Conservation (phyloP, 2,797 vertebrate species). For the Microcaecilia unicolor region DNA sequence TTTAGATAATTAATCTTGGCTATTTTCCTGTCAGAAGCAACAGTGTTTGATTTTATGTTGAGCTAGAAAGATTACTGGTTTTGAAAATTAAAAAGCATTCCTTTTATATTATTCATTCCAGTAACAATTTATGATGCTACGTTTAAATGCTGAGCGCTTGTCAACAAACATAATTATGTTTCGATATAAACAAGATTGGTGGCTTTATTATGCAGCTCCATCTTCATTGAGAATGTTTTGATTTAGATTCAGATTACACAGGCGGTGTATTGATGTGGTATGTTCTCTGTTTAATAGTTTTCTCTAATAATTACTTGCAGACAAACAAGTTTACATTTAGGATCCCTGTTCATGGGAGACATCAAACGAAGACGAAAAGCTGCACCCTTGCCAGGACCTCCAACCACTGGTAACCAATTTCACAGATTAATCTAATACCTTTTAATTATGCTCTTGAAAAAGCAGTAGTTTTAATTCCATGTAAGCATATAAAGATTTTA, state of each 20-base stretch:
- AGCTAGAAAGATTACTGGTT: constrained; percentile 79
- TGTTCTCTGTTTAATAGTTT: constrained; percentile 47
- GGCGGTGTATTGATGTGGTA: constrained; percentile 40
- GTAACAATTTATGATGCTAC: constrained; percentile 82
- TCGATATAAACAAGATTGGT: constrained; percentile 92
- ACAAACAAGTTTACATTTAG: constrained; percentile 94
- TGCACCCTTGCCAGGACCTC: constrained; percentile 76
- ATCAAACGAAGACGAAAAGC: constrained; percentile 96
- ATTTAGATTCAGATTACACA: constrained; percentile 49
- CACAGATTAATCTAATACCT: no score
- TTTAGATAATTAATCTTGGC: constrained; percentile 68
- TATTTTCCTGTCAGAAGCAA: constrained; percentile 59
- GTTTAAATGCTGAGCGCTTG: constrained; percentile 77
- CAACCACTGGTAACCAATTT: constrained; percentile 66
- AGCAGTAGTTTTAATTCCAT: no score
- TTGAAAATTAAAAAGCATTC: constrained; percentile 88
- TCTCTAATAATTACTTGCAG: constrained; percentile 71
- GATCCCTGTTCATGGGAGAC: constrained; percentile 90
- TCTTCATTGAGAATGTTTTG: constrained; percentile 52
- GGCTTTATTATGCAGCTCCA: constrained; percentile 54
- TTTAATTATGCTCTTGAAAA: no score
- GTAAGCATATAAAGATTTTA: no score
- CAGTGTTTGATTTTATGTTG: constrained; percentile 61
- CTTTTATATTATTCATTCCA: constrained; percentile 76
- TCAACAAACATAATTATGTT: constrained; percentile 89